Evolutionary conservation across 2,888 invertebrate species (phyloP).

Genomic region (Aphidoletes aphidimyza): DNA sequence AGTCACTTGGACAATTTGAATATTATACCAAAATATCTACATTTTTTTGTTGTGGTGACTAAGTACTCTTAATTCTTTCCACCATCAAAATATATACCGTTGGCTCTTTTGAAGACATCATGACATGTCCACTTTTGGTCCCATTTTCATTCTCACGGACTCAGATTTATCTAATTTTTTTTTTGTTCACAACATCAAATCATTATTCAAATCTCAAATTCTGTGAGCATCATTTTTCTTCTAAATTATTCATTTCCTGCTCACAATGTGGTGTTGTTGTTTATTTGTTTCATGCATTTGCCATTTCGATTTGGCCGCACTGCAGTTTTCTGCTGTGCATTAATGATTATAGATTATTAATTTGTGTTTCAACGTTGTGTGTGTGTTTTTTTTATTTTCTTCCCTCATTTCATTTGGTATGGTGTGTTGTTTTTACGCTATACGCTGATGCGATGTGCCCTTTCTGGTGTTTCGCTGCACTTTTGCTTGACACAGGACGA

Average conservation of each 20-base stretch:
- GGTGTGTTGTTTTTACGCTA: background rate
- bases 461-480: background rate
- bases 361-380: background rate
- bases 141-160: too few species aligned
- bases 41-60: too few species aligned
- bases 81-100: too few species aligned
- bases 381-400: background rate
- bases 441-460: background rate
- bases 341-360: conserved; percentile 47
- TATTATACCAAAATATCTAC: too few species aligned
- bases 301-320: background rate
- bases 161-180: background rate
- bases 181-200: conserved; percentile 13
- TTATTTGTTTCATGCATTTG: background rate
- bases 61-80: too few species aligned
- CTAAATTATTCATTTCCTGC: conserved; percentile 22
- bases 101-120: too few species aligned
- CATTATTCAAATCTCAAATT: conserved; percentile 41
- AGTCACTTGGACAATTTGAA: too few species aligned
- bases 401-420: background rate
- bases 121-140: too few species aligned
- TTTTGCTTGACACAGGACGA: conserved; percentile 69
- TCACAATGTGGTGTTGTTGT: background rate
- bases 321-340: background rate
- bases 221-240: conserved; percentile 48